Base-by-base conservation (phyloP, 2,797 vertebrate genomes). In the Sebastes taczanowskii region DNA sequence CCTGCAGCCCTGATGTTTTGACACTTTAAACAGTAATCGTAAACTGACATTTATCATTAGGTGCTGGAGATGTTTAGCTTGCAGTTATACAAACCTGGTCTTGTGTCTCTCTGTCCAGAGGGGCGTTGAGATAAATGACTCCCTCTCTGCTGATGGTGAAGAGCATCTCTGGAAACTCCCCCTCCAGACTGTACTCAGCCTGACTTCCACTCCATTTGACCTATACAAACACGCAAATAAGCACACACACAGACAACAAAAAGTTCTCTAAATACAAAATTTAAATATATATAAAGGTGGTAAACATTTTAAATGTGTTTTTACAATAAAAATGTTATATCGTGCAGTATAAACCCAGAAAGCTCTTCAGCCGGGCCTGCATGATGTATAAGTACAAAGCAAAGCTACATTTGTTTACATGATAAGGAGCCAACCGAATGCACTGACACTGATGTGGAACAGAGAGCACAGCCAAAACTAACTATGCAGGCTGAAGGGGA, bases 61-160 rank as follows among this genome's bases (percentile, higher is more conserved):
- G 56, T 63, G 23, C 42, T 70, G 76, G 34, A 62, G 49, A 56
- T 82, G 74, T 89, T 88, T 30, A 52, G 29, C 42, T 82, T 81
- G 62, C 35, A 66, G 46, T 67, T 32, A 58, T 46, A 73, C 92
- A 89, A 85, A 96, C 94, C 96, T 97, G 95, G 89, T 95, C 95
- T 81, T 96, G 96, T 20, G 91, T 95, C 92, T 97, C 95, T 90
- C 96, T 91, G 93, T 97, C 96, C 86, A 97, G 84, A 11, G 95
- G 95, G 7, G 87, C 81, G 6, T 95, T 97, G 65, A 96, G 81
- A 4, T 93, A 96, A 93, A 97, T 94, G 30, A 95, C 95, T 81
- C 96, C 94, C 34, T 93, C 91, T 79, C 94, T 84, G 77, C 95
- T 95, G 86, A 96, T 83, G 71, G 84, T 94, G 78, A 96, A 98